phyloP scores from a whole-genome alignment of 2,113 vertebrate genomes.

The Entomyzon cyanotis region DNA sequence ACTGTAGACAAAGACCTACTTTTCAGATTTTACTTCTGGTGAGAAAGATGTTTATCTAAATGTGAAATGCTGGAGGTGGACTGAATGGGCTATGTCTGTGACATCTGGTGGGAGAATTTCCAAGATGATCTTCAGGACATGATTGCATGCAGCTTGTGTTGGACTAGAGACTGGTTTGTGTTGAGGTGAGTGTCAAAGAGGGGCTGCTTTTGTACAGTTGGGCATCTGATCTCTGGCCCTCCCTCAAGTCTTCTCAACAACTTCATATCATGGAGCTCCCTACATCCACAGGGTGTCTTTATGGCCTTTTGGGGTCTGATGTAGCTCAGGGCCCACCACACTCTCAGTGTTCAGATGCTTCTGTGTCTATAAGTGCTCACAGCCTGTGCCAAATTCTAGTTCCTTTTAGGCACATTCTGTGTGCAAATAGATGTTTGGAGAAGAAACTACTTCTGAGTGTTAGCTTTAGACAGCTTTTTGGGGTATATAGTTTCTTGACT shows the following conservation, averaged over 20 bases:
- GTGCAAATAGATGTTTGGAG: background rate
- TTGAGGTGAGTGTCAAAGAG: background rate
- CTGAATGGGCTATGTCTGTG: background rate
- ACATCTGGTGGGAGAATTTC: background rate
- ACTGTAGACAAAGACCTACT: background rate
- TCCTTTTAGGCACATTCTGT: background rate
- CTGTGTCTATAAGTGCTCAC: background rate
- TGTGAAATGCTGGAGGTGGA: background rate
- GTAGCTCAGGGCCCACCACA: background rate
- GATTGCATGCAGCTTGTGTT: background rate
- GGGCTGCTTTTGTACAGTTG: background rate
- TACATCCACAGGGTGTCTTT: background rate
- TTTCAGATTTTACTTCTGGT: background rate
- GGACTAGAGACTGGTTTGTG: background rate
- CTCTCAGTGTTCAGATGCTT: background rate
- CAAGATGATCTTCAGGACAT: background rate
- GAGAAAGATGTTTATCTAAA: background rate
- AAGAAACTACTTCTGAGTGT: background rate
- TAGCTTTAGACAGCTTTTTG: background rate
- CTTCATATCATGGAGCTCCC: background rate
- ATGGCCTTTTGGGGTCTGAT: background rate
- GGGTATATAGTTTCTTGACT: background rate
- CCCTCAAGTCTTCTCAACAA: background rate
- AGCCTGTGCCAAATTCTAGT: background rate
- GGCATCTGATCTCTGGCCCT: background rate